Conservation (phyloP, 2,888 invertebrate species). For the Ormyrus labotus region DNA sequence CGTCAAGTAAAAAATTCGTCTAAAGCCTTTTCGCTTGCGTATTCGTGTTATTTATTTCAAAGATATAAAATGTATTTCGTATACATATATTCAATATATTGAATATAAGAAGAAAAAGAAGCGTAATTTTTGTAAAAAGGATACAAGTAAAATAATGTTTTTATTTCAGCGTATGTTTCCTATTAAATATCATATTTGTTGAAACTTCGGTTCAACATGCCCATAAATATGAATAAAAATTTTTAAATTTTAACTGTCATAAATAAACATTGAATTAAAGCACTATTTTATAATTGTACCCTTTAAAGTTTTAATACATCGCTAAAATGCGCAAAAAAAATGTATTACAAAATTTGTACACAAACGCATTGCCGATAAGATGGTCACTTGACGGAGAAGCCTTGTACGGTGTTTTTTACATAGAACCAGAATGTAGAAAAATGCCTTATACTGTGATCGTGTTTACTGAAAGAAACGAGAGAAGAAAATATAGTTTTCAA, state of each 20-base stretch:
- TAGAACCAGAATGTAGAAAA: slow-evolving; percentile 54
- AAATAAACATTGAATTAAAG: no score
- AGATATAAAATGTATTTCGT: slow-evolving; percentile 13
- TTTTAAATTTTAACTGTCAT: no score
- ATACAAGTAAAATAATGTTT: slow-evolving; percentile 19
- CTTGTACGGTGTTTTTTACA: slow-evolving; percentile 43
- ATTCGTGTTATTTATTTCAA: slow-evolving; percentile 19
- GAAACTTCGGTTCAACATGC: no score
- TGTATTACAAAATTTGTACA: slow-evolving; percentile 11
- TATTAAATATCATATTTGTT: no score
- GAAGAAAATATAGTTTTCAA: slow-evolving; percentile 65
- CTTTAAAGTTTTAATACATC: slow-evolving; percentile 7
- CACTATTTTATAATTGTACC: slow-evolving; percentile 6
- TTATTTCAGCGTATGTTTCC: no score
- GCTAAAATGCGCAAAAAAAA: not conserved
- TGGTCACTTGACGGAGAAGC: slow-evolving; percentile 27
- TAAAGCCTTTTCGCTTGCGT: slow-evolving; percentile 5
- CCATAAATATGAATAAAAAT: no score
- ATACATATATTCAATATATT: not conserved
- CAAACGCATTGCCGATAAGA: slow-evolving; percentile 10
- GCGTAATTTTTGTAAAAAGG: slow-evolving; percentile 18
- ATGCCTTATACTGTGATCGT: slow-evolving; percentile 73
- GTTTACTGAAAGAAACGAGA: slow-evolving; percentile 64
- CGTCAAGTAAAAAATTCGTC: slow-evolving; percentile 32
- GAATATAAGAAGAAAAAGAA: slow-evolving; percentile 9